Percentiles rank a stretch among this genome's conserved stretches.
phyloP scores from a whole-genome alignment of 2,888 invertebrate species.

The Drosophila tripunctata region DNA sequence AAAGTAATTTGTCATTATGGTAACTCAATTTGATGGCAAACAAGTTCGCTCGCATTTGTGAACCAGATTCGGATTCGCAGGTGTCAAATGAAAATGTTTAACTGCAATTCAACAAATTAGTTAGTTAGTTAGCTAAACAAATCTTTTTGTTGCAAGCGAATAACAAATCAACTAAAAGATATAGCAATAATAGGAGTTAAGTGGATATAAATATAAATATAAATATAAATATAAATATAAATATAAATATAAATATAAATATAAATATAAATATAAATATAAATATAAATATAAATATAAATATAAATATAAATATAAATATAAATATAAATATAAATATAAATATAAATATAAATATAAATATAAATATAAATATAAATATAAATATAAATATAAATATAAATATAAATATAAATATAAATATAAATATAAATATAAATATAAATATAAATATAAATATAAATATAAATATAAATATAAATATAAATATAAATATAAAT shows the following conservation, averaged over 20 bases:
- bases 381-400: neutral
- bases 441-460: neutral
- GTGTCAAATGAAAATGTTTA: slow-evolving; percentile 17
- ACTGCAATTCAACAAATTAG: slow-evolving; percentile 22
- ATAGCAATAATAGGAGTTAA: too few species aligned
- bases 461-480: neutral
- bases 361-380: neutral
- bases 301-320: neutral
- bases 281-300: neutral
- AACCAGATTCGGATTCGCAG: slow-evolving; percentile 7
- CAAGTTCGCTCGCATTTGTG: slow-evolving; percentile 5
- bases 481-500: neutral
- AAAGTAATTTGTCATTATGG: slow-evolving; percentile 9
- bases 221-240: neutral
- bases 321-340: neutral
- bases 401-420: neutral
- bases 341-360: neutral
- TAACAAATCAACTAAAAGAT: slow-evolving; percentile 22
- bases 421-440: neutral
- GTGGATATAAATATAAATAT: neutral
- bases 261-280: neutral
- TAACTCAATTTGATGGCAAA: slow-evolving; percentile 13
- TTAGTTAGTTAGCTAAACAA: slow-evolving; percentile 4
- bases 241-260: neutral
- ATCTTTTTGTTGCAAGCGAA: neutral